Evolutionary conservation across 2,888 invertebrate genomes (phyloP), one percentile per base, ranked within the genome.

Genomic region (Drosophila anomalata): DNA sequence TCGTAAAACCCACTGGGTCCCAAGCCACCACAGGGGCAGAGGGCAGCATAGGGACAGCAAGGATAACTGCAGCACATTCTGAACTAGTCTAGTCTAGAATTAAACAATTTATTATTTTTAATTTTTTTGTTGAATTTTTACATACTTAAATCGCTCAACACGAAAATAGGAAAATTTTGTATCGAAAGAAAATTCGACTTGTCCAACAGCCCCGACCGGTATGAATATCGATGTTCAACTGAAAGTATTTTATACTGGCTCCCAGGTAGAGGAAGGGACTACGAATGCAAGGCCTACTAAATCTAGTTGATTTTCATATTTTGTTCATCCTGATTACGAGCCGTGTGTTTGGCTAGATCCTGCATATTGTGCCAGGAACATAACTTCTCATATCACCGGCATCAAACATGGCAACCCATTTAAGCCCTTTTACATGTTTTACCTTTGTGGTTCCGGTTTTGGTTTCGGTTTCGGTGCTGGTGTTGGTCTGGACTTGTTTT

Each of bases 1-100:
- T 84, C 79, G 52, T 63, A 84, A 39, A 84, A 80, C 0, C 79
- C 79, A 39, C 85, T 84, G 2, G 81, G 81, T 0, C 50, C 75
- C 11, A 75, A 73, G 6, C 81, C 68, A 7, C 79, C 79, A 36
- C 79, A 79, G 1, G 76, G 48, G 20, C 70, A 71, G 5, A 79
- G 60, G 11, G 76, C 78, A 20, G 79, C 76, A 39, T 47, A 26
- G 6, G 79, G 79, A 63, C 76, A 82, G 62, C 84, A 82, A 5
- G 79, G 79, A 53, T 57, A 73, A 9, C 42, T 29, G 39, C 29
- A 33, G 58, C 44, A 44, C 50, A 63, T 63, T 6, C 26, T 56
- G 42, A 12, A 33, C 36, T 50, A 26, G 22, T 42, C 14, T 9
- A 26, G 22, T 4, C 41, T 42, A 20, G 9, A 42, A 42, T 9